Percentiles rank a stretch among this genome's conserved stretches.
Conservation (phyloP, 1,140 invertebrate genomes). For the Triops longicaudatus region DNA sequence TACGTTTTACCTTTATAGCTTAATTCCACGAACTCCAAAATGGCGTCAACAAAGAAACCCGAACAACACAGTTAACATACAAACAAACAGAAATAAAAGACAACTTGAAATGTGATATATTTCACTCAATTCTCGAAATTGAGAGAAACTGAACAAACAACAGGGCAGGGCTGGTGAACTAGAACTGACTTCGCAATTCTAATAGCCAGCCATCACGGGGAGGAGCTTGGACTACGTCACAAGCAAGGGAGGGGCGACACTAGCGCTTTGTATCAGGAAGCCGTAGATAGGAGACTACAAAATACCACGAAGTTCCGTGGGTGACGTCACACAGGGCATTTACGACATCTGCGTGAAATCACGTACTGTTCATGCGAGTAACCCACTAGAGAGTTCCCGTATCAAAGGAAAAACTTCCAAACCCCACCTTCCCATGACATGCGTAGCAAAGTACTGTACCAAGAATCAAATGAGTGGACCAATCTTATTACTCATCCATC, state of each 20-base stretch:
- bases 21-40: too few species aligned
- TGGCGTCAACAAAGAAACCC: too few species aligned
- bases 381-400: too few species aligned
- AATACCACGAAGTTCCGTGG: background rate
- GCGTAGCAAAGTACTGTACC: too few species aligned
- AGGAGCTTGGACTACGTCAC: background rate
- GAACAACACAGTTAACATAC: too few species aligned
- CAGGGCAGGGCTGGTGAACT: background rate
- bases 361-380: too few species aligned
- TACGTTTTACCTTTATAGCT: background rate
- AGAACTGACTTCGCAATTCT: background rate
- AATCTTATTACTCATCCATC: too few species aligned
- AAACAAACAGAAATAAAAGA: too few species aligned
- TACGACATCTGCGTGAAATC: background rate
- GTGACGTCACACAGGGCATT: background rate
- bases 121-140: background rate
- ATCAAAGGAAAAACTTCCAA: too few species aligned
- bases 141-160: background rate
- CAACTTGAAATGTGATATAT: too few species aligned
- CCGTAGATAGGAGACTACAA: background rate
- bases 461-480: too few species aligned
- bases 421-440: too few species aligned
- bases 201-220: background rate
- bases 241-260: background rate
- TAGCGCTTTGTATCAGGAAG: background rate